phyloP scores from a whole-genome alignment of 2,797 vertebrate species.

The Sebastolobus altivelis region DNA sequence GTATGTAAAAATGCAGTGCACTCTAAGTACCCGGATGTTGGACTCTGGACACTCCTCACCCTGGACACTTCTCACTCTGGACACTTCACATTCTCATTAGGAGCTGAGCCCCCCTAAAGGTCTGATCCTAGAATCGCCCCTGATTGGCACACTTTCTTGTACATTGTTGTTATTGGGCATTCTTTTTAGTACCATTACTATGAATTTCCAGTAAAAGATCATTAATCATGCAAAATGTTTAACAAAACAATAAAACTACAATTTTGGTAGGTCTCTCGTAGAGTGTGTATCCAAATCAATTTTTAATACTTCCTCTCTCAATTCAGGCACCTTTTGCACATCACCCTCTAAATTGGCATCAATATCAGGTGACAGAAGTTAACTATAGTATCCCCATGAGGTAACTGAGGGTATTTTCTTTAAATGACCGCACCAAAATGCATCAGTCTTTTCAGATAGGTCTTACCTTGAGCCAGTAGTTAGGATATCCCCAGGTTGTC shows the following conservation, averaged over 20 bases:
- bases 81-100: too few species aligned
- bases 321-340: neutral
- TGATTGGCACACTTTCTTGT: too few species aligned
- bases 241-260: neutral
- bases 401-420: neutral
- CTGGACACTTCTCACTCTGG: too few species aligned
- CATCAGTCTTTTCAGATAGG: neutral
- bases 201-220: neutral
- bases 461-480: conserved; percentile 94
- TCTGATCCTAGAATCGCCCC: too few species aligned
- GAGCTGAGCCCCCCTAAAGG: too few species aligned
- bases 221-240: neutral
- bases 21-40: too few species aligned
- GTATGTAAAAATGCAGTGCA: too few species aligned
- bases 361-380: conserved; percentile 1
- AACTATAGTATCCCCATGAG: neutral
- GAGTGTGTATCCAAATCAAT: neutral
- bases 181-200: neutral
- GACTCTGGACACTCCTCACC: too few species aligned
- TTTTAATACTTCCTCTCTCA: neutral
- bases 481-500: conserved; percentile 78
- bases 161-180: too few species aligned
- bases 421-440: neutral
- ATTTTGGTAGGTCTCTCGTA: neutral
- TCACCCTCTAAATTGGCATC: neutral